Base-by-base conservation (phyloP, 2,113 vertebrate species). In the Pycnonotus jocosus region DNA sequence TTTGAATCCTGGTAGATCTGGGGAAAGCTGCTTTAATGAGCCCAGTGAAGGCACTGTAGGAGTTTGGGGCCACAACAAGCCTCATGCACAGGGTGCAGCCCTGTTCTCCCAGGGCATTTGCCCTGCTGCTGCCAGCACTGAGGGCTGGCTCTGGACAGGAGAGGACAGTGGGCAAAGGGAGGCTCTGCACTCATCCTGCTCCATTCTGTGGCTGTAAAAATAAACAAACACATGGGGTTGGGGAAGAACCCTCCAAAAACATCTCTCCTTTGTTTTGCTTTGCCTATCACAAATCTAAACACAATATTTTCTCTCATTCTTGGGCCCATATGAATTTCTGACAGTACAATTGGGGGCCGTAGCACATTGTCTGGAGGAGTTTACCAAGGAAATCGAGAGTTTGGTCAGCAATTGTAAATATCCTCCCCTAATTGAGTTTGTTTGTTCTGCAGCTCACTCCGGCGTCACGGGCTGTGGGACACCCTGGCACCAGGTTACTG, bases 401-500 rank as follows among this genome's bases (percentile, higher is more conserved):
- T 97, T 96, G 97, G 96, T 98, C 95, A 82, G 95, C 91, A 95
- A 91, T 91, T 98, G 98, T 98, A 98, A 98, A 98, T 98, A 98
- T 98, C 98, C 98, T 98, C 93, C 94, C 70, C n/a, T 96, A 95
- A 97, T 80, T 48, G 83, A 42, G 91, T 89, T 97, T 97, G 97
- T 98, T 98, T 98, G 97, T 97, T 96, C 98, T 98, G 93, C 97
- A 94, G 95, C 8, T 12, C 4, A 64, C 79, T 94, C 86, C 95
- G 93, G 96, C 87, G 96, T 68, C 89, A 95, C 0, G 57, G 90
- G 74, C 90, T 93, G 95, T 97, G 93, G 98, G 99, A 98, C 98
- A 98, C 96, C 92, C 97, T 99, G 98, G 99, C 98, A 99, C 98
- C 98, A 98, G 96, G 93, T 96, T 96, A 97, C 96, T 96, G 97